These are phyloP conservation scores for Chondrilla cf. caribensis DNA, from an alignment of 37 sponge, comb jelly and placozoan genomes.

Conservation along the genomic window DNA sequence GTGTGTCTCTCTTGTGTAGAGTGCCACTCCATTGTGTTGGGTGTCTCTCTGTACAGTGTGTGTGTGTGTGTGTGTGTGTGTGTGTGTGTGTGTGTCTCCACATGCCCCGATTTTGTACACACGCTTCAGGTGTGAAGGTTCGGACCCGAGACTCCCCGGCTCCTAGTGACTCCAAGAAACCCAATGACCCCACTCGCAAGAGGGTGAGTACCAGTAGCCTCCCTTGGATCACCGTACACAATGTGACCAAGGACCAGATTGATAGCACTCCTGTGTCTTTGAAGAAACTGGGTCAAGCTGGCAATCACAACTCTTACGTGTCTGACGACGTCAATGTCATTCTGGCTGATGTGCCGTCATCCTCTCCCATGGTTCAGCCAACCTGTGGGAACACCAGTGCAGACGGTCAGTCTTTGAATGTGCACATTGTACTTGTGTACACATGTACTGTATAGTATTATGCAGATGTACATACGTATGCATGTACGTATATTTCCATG, in stretches of 20 bases:
- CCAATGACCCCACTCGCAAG: slow-evolving; percentile 1
- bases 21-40: too few relatives aligned
- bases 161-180: slow-evolving; percentile 31
- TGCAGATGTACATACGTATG: background rate
- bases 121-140: too few relatives aligned
- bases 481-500: background rate
- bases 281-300: slow-evolving; percentile 30
- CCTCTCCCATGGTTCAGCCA: background rate
- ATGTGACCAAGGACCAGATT: slow-evolving; percentile 44
- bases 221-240: slow-evolving; percentile 29
- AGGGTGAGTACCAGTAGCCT: background rate
- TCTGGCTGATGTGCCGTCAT: background rate
- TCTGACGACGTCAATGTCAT: slow-evolving; percentile 18
- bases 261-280: slow-evolving; percentile 58
- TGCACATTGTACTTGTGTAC: background rate
- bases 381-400: background rate
- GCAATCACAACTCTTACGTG: background rate
- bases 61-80: background rate
- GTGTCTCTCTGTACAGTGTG: background rate
- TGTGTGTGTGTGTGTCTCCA: background rate
- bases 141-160: slow-evolving; percentile 16
- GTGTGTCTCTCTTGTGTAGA: too few relatives aligned
- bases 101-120: background rate
- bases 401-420: background rate
- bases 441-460: background rate